Evolutionary conservation across 2,888 invertebrate species (phyloP).

Genomic region (Phytoseiulus persimilis): DNA sequence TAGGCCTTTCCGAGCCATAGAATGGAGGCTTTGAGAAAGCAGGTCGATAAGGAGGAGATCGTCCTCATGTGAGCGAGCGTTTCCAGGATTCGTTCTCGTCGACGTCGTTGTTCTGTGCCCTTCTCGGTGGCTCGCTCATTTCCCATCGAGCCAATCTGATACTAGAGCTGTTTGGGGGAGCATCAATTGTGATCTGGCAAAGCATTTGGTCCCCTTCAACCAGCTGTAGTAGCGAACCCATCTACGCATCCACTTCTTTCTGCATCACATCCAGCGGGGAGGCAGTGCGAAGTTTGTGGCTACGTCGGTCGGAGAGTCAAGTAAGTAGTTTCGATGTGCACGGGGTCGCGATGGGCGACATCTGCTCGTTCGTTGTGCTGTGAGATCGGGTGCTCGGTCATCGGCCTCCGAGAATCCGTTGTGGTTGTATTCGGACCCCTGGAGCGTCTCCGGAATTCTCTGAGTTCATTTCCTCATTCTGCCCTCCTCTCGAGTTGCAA

Average conservation of each 20-base stretch:
- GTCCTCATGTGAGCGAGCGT: no score
- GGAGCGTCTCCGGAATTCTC: neutral
- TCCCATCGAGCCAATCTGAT: slow-evolving; percentile 10
- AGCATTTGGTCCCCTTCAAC: slow-evolving; percentile 39
- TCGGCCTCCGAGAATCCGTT: neutral
- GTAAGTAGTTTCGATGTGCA: neutral
- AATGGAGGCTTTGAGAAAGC: no score
- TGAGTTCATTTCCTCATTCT: neutral
- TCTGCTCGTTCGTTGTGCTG: neutral
- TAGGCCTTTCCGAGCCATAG: no score
- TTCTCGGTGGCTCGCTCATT: no score
- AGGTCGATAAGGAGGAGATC: no score
- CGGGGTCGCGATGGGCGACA: neutral
- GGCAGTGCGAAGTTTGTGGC: neutral
- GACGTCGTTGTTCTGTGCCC: no score
- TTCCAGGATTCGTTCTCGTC: no score
- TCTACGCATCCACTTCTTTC: neutral
- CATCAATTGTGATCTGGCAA: slow-evolving; percentile 22
- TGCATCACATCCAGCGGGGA: neutral
- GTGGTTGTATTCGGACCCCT: no score
- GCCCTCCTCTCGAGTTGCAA: neutral
- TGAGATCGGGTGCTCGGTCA: neutral
- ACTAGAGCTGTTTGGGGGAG: slow-evolving; percentile 39
- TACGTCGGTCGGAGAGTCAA: neutral
- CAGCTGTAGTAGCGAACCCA: slow-evolving; percentile 33